A percentile compares a stretch with the other conserved stretches of the same genome.
These are phyloP conservation scores for Morus bassanus DNA, from an alignment of 2,797 vertebrate species.

Conservation along the genomic window DNA sequence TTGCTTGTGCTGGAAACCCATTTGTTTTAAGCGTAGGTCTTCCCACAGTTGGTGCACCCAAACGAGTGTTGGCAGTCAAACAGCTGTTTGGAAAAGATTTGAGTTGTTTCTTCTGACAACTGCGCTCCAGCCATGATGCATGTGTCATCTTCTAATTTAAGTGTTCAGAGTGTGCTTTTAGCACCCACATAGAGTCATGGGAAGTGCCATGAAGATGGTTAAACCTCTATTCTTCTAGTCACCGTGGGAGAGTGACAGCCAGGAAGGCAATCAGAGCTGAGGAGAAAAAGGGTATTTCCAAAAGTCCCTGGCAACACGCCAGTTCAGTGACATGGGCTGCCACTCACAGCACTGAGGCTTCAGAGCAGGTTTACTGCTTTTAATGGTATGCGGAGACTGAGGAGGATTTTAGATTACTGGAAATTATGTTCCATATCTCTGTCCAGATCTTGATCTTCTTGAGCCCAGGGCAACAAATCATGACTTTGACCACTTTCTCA, in stretches of 20 bases:
- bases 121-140: not conserved
- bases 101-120: constrained; percentile 59
- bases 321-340: not conserved
- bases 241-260: not conserved
- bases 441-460: not conserved
- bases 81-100: constrained; percentile 70
- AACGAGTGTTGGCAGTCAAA: constrained; percentile 56
- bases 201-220: not conserved
- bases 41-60: constrained; percentile 62
- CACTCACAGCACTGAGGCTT: not conserved
- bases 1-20: constrained; percentile 33
- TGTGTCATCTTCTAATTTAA: constrained; percentile 59
- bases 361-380: not conserved
- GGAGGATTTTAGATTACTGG: not conserved
- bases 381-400: not conserved
- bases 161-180: constrained; percentile 10
- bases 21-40: constrained; percentile 67
- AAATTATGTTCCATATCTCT: not conserved
- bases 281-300: not conserved
- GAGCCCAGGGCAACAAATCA: not conserved
- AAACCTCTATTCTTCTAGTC: not conserved
- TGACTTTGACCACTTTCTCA: not conserved
- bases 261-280: not conserved
- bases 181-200: not conserved
- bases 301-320: not conserved